Percentiles rank a stretch among this genome's conserved stretches.
Conservation (phyloP, 2,113 vertebrate genomes). For the Lepidothrix coronata region DNA sequence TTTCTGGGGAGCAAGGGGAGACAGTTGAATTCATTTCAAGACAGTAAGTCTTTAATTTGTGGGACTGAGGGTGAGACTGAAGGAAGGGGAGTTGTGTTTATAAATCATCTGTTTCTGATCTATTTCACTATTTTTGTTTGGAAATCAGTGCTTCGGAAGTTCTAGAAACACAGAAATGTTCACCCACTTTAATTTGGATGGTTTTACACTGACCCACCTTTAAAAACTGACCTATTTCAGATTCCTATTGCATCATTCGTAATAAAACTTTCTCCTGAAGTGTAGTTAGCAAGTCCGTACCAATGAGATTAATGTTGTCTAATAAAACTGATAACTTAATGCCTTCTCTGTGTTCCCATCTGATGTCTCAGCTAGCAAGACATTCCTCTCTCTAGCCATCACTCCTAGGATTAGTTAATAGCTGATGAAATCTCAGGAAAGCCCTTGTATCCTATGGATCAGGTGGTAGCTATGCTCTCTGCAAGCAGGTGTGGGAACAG, state of each 20-base stretch:
- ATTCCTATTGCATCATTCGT: not conserved
- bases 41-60: not conserved
- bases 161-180: not conserved
- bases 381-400: conserved; percentile 20
- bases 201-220: not conserved
- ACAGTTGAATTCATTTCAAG: not conserved
- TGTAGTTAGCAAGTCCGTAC: conserved; percentile 19
- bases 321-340: conserved; percentile 59
- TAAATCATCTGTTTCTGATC: not conserved
- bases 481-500: not conserved
- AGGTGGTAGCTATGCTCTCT: not conserved
- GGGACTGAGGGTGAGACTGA: not conserved
- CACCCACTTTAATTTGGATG: not conserved
- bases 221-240: not conserved
- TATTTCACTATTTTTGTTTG: not conserved
- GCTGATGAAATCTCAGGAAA: conserved; percentile 32
- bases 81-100: not conserved
- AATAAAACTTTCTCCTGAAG: conserved; percentile 32
- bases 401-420: conserved; percentile 22
- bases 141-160: not conserved
- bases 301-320: conserved; percentile 30
- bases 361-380: conserved; percentile 40
- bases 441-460: not conserved
- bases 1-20: not conserved
- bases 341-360: not conserved